Evolutionary conservation across 2,797 vertebrate species (phyloP).

Genomic region (Calcarius lapponicus): DNA sequence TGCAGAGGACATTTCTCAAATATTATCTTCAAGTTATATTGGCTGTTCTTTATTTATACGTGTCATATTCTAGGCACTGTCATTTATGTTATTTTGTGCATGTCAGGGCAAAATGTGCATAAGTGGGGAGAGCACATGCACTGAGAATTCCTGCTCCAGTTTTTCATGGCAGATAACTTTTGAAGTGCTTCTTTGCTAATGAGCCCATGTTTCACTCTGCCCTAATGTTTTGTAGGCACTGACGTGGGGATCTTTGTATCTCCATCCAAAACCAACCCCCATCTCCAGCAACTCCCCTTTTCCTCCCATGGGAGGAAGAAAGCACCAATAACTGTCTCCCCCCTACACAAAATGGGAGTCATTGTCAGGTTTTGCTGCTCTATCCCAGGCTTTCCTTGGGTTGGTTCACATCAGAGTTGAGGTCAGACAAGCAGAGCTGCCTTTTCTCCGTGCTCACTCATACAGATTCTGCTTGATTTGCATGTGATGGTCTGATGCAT

Average conservation of each 20-base stretch:
- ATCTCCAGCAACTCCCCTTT: not conserved
- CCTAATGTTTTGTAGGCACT: not conserved
- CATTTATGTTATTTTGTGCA: not conserved
- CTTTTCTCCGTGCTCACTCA: not conserved
- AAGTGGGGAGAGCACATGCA: accelerated
- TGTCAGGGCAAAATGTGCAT: accelerated
- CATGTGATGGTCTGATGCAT: not conserved
- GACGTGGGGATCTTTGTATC: accelerated
- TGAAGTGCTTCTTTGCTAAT: not conserved
- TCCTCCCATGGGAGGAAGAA: not conserved
- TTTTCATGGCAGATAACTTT: not conserved
- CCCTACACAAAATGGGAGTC: not conserved
- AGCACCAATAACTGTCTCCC: not conserved
- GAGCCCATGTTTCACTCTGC: not conserved
- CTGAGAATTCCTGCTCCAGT: not conserved
- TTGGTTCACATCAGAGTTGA: not conserved
- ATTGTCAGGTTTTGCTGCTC: not conserved
- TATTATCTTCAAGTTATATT: not conserved
- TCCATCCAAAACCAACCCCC: not conserved
- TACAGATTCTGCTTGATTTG: not conserved
- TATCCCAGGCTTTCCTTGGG: not conserved
- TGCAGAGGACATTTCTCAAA: not conserved
- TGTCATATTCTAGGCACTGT: not conserved
- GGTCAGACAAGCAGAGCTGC: not conserved
- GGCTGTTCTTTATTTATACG: not conserved